Evolutionary conservation across 2,797 vertebrate species (phyloP).

Genomic region (Pangasius macronema): DNA sequence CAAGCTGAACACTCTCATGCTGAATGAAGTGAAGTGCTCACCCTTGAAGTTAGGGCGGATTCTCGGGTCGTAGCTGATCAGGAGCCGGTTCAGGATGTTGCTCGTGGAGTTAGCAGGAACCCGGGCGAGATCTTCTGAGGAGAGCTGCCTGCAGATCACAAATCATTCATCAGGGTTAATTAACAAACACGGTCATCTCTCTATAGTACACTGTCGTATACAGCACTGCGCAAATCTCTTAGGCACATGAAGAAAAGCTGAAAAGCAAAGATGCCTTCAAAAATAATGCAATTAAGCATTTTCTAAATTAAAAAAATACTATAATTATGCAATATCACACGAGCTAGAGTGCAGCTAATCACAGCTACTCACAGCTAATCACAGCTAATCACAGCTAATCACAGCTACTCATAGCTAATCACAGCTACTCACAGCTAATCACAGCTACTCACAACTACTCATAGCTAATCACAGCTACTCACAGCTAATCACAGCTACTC

Average conservation of each 20-base stretch:
- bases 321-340: too few relatives aligned
- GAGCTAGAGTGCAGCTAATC: too few relatives aligned
- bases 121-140: slow-evolving; percentile 91
- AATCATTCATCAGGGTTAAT: too few relatives aligned
- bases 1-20: too few relatives aligned
- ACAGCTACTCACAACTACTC: neutral
- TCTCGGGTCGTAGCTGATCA: slow-evolving; percentile 94
- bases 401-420: too few relatives aligned
- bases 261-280: too few relatives aligned
- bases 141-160: slow-evolving; percentile 76
- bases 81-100: slow-evolving; percentile 94
- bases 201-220: neutral
- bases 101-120: slow-evolving; percentile 95
- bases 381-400: too few relatives aligned
- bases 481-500: too few relatives aligned
- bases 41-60: slow-evolving; percentile 99
- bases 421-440: neutral
- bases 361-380: neutral
- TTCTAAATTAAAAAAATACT: too few relatives aligned
- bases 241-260: too few relatives aligned
- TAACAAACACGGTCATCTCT: neutral
- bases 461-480: too few relatives aligned
- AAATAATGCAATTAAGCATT: too few relatives aligned
- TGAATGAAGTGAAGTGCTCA: slow-evolving; percentile 62
- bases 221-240: neutral